Evolutionary conservation across 2,113 vertebrate species (phyloP), one percentile per base, ranked within the genome.

Genomic region (human (Homo sapiens)): DNA sequence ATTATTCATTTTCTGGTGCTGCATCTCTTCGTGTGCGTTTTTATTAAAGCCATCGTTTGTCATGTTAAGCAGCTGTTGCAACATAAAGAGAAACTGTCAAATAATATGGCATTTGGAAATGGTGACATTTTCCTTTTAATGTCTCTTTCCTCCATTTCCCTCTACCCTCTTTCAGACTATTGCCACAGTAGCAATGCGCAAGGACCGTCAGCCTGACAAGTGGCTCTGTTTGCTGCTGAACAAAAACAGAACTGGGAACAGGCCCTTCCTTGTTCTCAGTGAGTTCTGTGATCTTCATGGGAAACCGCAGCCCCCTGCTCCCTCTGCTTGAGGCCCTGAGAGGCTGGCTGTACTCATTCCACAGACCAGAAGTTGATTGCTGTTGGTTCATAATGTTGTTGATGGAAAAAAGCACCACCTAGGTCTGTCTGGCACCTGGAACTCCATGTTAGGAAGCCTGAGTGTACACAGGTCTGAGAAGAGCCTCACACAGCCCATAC

Each of bases 11-110:
- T 72, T 12, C 94, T 76, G 68, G 64, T 55, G 95, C 97, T 25
- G 43, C 94, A 78, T 96, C 96, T 96, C 97, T 94, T 96, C 81
- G 32, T 0, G 1, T 59, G 80, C 79, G 9, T 84, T 20, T 27
- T 90, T 98, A 97, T 97, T 97, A 97, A 98, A 98, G 88, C 76
- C 59, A 5, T 93, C 52, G 0, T 98, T 98, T 98, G 98, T 98
- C 98, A 98, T 22, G 96, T 97, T 98, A 98, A 98, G 96, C 98
- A 98, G 98, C 97, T 98, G 97, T 86, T 97, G 90, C 40, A 98
- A 97, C 98, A 97, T 64, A 97, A 98, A 99, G 97, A 96, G 94
- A 93, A 98, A 98, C 97, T 13, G 38, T 95, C 97, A 91, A 96
- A 96, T 98, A 98, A 98, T 20, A 96, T 0, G 55, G 98, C 66